phyloP scores from a whole-genome alignment of 2,113 vertebrate species.

The Cavia aperea region DNA sequence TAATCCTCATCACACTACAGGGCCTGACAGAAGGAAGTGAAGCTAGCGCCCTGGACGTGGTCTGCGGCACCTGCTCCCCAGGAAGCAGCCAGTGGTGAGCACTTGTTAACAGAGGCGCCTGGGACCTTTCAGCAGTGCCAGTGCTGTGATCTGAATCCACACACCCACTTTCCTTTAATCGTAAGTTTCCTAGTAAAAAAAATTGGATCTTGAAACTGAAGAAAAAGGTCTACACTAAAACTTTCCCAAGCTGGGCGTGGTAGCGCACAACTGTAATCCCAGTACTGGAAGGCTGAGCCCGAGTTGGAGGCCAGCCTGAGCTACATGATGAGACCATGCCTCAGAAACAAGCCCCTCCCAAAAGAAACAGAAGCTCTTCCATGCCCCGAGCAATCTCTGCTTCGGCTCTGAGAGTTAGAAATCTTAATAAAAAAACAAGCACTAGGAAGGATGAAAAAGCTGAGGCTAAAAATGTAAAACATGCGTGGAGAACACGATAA shows the following conservation, averaged over 20 bases:
- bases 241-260: neutral
- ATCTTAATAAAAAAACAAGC: conserved; percentile 9
- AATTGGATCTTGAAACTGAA: neutral
- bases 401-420: neutral
- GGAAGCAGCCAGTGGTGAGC: rapidly evolving
- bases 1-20: neutral
- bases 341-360: neutral
- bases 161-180: neutral
- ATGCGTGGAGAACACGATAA: neutral
- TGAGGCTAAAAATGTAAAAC: neutral
- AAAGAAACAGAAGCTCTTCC: neutral
- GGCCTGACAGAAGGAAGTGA: neutral
- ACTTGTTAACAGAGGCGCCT: neutral
- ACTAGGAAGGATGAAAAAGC: neutral
- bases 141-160: neutral
- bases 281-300: neutral
- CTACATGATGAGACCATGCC: neutral
- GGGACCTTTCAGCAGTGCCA: neutral
- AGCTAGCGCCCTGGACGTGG: no score
- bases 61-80: neutral
- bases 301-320: neutral
- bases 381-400: neutral
- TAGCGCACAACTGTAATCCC: neutral
- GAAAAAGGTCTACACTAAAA: neutral
- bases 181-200: neutral